Conservation (phyloP, 2,888 invertebrate genomes). For the Nemurella pictetii region DNA sequence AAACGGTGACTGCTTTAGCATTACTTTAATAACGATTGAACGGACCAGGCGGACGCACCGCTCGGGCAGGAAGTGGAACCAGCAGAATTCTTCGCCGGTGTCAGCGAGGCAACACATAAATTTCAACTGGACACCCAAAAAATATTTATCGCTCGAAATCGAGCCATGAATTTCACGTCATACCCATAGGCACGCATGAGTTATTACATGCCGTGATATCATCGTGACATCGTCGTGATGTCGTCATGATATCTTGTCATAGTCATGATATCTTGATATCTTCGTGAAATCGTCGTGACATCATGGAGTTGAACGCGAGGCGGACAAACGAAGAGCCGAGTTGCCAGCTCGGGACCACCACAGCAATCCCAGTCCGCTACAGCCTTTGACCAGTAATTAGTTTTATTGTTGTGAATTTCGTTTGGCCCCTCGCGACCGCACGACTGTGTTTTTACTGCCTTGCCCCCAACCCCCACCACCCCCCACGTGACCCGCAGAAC, state of each 20-base stretch:
- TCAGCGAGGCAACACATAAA: background rate
- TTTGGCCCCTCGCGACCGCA: background rate
- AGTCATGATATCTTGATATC: no score
- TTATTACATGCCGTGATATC: background rate
- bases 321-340: no score
- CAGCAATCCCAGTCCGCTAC: background rate
- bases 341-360: background rate
- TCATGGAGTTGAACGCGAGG: no score
- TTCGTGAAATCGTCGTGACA: background rate
- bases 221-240: background rate
- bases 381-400: background rate
- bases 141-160: background rate
- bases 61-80: background rate
- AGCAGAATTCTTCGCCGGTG: background rate
- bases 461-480: background rate
- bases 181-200: background rate
- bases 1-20: no score
- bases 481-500: background rate
- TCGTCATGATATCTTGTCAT: no score
- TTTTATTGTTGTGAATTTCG: slow-evolving; percentile 19
- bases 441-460: background rate
- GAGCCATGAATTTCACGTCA: background rate
- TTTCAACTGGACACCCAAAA: background rate
- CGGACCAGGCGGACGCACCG: background rate
- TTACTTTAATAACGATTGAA: no score